These are phyloP conservation scores for Gallinago stenura DNA, from an alignment of 2,797 vertebrate genomes.

Conservation along the genomic window DNA sequence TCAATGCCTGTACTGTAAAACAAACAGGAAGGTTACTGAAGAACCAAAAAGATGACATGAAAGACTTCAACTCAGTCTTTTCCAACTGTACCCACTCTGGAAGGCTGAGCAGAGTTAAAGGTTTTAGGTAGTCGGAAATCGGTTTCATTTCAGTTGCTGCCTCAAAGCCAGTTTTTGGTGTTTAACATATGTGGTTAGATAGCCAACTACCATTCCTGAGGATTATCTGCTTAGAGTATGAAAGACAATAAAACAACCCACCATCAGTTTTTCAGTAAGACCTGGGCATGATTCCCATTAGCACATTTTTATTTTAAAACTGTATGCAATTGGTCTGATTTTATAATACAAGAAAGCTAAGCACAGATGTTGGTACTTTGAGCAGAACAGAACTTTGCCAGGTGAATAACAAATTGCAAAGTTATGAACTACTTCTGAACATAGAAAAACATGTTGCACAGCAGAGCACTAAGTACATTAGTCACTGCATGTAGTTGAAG, in stretches of 20 bases:
- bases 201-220: slow-evolving; percentile 37
- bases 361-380: neutral
- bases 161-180: slow-evolving; percentile 42
- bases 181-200: slow-evolving; percentile 18
- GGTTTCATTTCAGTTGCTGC: neutral
- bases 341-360: neutral
- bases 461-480: neutral
- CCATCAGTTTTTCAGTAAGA: neutral
- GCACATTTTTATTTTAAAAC: slow-evolving; percentile 37
- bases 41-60: neutral
- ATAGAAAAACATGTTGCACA: neutral
- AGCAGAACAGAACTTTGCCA: slow-evolving; percentile 4
- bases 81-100: neutral
- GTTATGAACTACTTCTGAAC: neutral
- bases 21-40: neutral
- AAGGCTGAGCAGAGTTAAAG: neutral
- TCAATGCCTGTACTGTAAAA: neutral
- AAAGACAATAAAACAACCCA: slow-evolving; percentile 55
- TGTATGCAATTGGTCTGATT: neutral
- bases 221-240: slow-evolving; percentile 48
- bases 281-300: slow-evolving; percentile 30
- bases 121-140: slow-evolving; percentile 1
- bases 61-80: neutral
- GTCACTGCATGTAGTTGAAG: neutral
- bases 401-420: slow-evolving; percentile 17